A percentile compares a stretch with the other conserved stretches of the same genome.
phyloP scores from a whole-genome alignment of 2,113 vertebrate genomes.

The Pygathrix nemaeus region DNA sequence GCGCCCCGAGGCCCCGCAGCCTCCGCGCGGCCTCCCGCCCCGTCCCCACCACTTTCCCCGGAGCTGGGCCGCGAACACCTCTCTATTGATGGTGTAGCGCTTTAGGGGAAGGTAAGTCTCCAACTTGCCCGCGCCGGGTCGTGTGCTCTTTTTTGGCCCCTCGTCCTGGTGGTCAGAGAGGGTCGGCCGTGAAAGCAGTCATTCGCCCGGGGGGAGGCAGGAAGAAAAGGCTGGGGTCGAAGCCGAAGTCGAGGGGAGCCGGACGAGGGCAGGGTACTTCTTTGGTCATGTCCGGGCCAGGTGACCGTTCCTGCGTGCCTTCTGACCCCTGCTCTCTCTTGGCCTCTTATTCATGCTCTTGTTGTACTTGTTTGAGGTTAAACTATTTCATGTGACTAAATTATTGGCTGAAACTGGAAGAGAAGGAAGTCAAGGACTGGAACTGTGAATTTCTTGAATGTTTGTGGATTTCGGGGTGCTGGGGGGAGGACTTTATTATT shows the following conservation, averaged over 20 bases:
- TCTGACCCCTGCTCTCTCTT: not conserved
- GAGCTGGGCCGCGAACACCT: slow-evolving; percentile 59
- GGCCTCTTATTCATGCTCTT: not conserved
- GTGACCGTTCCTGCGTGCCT: not conserved
- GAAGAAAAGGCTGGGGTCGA: not conserved
- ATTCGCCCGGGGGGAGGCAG: not conserved
- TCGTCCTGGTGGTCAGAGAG: not conserved
- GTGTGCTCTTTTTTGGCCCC: not conserved
- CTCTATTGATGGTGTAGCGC: slow-evolving; percentile 83
- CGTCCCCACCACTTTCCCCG: slow-evolving; percentile 36
- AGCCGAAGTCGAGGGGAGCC: not conserved
- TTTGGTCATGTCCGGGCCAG: not conserved
- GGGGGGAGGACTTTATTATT: not conserved
- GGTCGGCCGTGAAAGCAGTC: not conserved
- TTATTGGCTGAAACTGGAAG: not conserved
- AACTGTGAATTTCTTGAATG: slow-evolving; percentile 14
- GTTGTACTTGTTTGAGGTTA: not conserved
- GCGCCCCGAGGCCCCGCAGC: slow-evolving; percentile 10
- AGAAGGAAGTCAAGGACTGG: not conserved
- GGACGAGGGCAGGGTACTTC: not conserved
- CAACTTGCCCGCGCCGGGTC: not conserved
- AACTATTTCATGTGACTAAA: slow-evolving; percentile 1
- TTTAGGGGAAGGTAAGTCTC: slow-evolving; percentile 80
- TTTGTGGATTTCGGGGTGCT: slow-evolving; percentile 10
- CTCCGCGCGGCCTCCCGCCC: not conserved